phyloP scores from a whole-genome alignment of 2,113 vertebrate species.

The Meriones unguiculatus region DNA sequence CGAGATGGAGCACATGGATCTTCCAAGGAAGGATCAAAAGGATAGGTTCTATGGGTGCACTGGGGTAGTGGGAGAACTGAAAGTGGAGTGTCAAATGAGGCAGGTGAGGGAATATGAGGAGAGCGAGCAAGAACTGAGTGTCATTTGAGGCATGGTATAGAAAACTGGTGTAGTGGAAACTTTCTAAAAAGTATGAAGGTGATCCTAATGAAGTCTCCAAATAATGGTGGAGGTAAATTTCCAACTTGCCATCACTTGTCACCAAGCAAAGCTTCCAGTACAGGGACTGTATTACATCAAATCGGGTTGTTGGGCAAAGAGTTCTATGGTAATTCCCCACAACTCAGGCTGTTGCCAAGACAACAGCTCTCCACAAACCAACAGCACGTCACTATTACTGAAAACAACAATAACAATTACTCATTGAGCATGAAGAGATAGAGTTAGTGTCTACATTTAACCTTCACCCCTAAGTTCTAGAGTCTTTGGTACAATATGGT shows the following conservation, averaged over 20 bases:
- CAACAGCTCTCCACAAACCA: too few species aligned
- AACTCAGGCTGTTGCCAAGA: too few species aligned
- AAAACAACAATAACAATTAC: too few species aligned
- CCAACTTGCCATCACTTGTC: neutral
- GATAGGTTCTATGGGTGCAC: neutral
- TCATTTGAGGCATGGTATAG: neutral
- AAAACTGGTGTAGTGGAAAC: neutral
- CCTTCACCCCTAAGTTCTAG: too few species aligned
- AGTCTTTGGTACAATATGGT: too few species aligned
- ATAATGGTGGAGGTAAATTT: neutral
- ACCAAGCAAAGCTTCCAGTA: neutral
- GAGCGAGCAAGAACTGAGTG: neutral
- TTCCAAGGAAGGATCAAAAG: neutral
- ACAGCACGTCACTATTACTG: too few species aligned
- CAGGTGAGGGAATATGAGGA: neutral
- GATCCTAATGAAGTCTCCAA: neutral
- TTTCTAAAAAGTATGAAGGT: neutral
- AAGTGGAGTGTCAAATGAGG: neutral
- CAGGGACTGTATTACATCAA: too few species aligned
- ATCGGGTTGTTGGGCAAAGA: too few species aligned
- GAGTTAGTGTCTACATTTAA: too few species aligned
- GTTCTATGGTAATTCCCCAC: too few species aligned
- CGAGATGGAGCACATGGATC: neutral
- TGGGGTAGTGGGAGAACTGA: neutral
- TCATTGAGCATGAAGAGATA: too few species aligned